Conservation (phyloP, 2,113 vertebrate species). For the Mesembrinibis cayennensis region DNA sequence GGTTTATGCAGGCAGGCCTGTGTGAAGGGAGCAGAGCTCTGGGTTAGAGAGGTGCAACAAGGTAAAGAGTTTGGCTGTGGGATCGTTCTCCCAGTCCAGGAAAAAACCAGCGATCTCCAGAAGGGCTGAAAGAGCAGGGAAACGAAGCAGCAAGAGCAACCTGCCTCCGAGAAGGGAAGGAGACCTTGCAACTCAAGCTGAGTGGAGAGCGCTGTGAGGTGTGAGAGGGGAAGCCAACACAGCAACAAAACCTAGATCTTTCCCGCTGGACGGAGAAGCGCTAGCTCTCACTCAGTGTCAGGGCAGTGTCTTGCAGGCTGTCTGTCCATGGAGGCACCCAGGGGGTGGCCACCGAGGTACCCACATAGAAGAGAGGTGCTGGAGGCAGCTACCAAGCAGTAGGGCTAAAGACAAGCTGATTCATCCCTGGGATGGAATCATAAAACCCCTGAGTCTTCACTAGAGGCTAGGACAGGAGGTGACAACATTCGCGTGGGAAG, state of each 20-base stretch:
- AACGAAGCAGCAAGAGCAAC: not conserved
- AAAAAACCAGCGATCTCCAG: not conserved
- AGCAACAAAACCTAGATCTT: not conserved
- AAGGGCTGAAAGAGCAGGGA: not conserved
- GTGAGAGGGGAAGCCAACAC: not conserved
- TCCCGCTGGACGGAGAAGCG: not conserved
- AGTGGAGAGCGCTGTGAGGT: not conserved
- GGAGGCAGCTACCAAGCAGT: not conserved
- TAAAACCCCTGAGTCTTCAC: not conserved
- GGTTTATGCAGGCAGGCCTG: not conserved
- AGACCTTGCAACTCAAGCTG: not conserved
- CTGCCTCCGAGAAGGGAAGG: not conserved
- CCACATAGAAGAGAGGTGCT: accelerated
- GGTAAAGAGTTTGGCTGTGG: not conserved
- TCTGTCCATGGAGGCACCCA: not conserved
- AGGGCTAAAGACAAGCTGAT: not conserved
- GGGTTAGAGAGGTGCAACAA: not conserved
- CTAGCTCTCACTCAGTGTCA: not conserved
- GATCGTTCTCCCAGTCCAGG: not conserved
- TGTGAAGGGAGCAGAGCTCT: not conserved
- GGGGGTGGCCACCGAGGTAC: not conserved
- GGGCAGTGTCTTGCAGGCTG: not conserved
- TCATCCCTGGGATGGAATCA: not conserved
- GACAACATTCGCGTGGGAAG: not conserved
- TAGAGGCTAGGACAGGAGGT: not conserved